Percentiles rank a stretch among this genome's conserved stretches.
These are phyloP conservation scores for Leptocoma aspasia DNA, from an alignment of 2,113 vertebrate species.

Conservation along the genomic window DNA sequence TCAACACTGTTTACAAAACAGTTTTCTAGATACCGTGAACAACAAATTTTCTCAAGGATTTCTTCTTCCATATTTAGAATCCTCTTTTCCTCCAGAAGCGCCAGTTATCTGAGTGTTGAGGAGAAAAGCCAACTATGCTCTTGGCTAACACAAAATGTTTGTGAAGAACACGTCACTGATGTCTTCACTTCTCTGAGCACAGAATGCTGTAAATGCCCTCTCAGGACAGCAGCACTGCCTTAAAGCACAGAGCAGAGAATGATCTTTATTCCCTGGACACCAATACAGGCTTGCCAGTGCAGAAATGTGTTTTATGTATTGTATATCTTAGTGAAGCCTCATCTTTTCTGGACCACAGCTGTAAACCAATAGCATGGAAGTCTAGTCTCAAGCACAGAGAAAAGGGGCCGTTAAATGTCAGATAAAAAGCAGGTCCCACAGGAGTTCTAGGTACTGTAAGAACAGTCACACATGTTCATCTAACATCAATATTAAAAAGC, in stretches of 20 bases:
- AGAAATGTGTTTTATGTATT: constrained; percentile 22
- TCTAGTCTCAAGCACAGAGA: not conserved
- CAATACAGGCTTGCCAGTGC: not conserved
- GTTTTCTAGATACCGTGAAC: not conserved
- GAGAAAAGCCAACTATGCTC: not conserved
- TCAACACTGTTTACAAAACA: not conserved
- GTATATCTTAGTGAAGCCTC: not conserved
- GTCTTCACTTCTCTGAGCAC: not conserved
- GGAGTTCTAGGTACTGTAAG: not conserved
- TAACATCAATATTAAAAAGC: not conserved
- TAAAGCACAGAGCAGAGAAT: not conserved
- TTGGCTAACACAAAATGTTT: not conserved
- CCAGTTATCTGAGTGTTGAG: not conserved
- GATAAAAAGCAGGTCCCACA: not conserved
- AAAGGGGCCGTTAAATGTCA: not conserved
- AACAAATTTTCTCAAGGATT: not conserved
- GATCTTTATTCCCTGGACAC: not conserved
- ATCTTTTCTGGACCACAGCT: not conserved
- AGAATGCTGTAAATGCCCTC: not conserved
- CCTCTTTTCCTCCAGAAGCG: not conserved
- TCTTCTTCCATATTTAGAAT: not conserved
- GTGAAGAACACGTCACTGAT: not conserved
- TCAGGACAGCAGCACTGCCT: not conserved
- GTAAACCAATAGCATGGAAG: constrained; percentile 1
- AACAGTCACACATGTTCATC: not conserved